Evolutionary conservation across 1,140 invertebrate genomes (phyloP), one percentile per base, ranked within the genome.

Genomic region (Copidosoma floridanum): DNA sequence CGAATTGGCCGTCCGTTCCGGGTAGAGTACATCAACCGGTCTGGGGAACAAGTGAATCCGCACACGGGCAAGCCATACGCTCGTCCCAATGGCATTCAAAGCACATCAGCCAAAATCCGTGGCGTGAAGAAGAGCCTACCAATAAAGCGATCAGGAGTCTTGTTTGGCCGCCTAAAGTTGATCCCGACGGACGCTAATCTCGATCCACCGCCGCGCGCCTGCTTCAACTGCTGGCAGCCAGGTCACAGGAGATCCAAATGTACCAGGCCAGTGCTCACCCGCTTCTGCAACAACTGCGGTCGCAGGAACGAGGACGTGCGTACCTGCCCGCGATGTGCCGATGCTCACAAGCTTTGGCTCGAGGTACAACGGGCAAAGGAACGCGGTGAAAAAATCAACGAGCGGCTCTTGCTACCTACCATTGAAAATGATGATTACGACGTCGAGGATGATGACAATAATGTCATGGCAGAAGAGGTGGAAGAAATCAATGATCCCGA

Each of bases 211-310:
- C 38, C 50, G 1, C 11, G 37, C 2, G 27, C 23, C 1, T 57
- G 55, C n/a, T 63, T 38, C 21, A 63, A 58, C 18, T 62, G 46
- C 23, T 62, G 60, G 47, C 44, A 52, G 10, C 11, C 3, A 0
- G 60, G 50, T 10, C 58, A 61, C 18, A 11, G 41, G 5, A 16
- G 23, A 6, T 16, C 21, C 20, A 10, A 51, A 0, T 62, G 60
- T 26, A 16, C 46, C 3, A 3, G 21, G 6, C 53, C 60, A 0
- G 1, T 1, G 0, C 12, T 35, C 10, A 14, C 37, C 8, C 12
- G 4, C 0, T 20, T 41, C 12, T 56, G 60, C 29, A 20, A 43
- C 14, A 52, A 62, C 20, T 55, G 58, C 12, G 58, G 58, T 6
- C 26, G 58, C 27, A 23, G 52, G 14, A 52, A 40, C 6, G 52